These are phyloP conservation scores for Marasmarcha lunaedactyla DNA, from an alignment of 2,888 invertebrate species.

Conservation along the genomic window DNA sequence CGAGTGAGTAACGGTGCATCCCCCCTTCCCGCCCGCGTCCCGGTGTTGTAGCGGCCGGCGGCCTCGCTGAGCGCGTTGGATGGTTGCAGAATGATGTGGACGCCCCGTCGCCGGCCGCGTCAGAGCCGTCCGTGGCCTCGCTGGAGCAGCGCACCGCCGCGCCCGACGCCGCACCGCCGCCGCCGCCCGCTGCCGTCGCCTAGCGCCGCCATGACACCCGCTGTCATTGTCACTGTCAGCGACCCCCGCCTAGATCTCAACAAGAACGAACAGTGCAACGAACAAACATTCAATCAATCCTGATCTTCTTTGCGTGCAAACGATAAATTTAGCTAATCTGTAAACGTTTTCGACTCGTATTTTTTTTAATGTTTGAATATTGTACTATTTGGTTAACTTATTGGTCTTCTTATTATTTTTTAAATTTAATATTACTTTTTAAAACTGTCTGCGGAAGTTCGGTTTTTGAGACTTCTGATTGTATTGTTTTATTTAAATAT, in stretches of 20 bases:
- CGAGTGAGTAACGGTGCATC: constrained; percentile 52
- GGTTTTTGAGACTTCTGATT: too few species aligned
- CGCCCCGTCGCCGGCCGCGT: constrained; percentile 55
- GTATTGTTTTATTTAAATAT: too few species aligned
- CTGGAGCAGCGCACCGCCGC: constrained; percentile 23
- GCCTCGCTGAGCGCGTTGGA: constrained; percentile 60
- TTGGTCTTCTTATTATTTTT: too few species aligned
- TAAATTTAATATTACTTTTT: background rate
- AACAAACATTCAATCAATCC: constrained; percentile 12
- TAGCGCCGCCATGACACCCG: constrained; percentile 9
- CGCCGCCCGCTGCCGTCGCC: constrained; percentile 13
- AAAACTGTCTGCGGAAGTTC: too few species aligned
- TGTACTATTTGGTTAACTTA: background rate
- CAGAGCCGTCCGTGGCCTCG: constrained; percentile 40
- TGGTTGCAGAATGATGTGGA: constrained; percentile 68
- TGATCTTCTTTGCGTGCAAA: constrained; percentile 19
- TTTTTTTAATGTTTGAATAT: constrained; percentile 3
- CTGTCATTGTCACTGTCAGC: constrained; percentile 8
- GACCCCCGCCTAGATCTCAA: constrained; percentile 4
- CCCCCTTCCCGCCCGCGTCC: constrained; percentile 17
- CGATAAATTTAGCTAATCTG: constrained; percentile 10
- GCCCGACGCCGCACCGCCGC: background rate
- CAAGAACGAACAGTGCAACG: constrained; percentile 18
- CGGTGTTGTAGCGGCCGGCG: constrained; percentile 50
- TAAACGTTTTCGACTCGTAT: constrained; percentile 2